phyloP scores from a whole-genome alignment of 2,888 invertebrate genomes.

The Bugula neritina region DNA sequence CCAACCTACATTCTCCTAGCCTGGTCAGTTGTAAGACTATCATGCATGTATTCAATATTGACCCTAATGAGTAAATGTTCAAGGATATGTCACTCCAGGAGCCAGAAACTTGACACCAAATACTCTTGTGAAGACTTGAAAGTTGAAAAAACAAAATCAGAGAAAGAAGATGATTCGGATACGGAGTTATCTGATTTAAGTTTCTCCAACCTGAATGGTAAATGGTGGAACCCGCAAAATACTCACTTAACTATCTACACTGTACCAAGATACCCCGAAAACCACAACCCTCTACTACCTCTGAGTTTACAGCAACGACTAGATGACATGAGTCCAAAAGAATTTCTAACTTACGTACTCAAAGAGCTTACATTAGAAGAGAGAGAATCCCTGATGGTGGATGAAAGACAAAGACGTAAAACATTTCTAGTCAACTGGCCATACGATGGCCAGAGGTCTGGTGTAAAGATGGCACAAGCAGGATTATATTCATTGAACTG shows the following conservation, averaged over 20 bases:
- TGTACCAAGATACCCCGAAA: constrained; percentile 2
- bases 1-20: too few relatives aligned
- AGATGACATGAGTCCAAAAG: background rate
- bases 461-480: constrained; percentile 68
- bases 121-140: too few relatives aligned
- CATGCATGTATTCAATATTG: too few relatives aligned
- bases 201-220: background rate
- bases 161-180: background rate
- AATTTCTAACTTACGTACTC: constrained; percentile 6
- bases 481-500: constrained; percentile 76
- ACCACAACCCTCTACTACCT: constrained; percentile 10
- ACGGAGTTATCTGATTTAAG: background rate
- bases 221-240: background rate
- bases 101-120: too few relatives aligned
- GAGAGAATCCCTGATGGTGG: constrained; percentile 30
- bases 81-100: too few relatives aligned
- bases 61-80: too few relatives aligned
- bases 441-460: constrained; percentile 32
- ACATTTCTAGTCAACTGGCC: constrained; percentile 37
- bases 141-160: too few relatives aligned
- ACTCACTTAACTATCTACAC: background rate
- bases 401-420: constrained; percentile 36
- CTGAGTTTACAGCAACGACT: constrained; percentile 19
- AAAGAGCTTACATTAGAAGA: constrained; percentile 7
- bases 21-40: too few relatives aligned